phyloP scores from a whole-genome alignment of 2,797 vertebrate genomes.

The Apogon hyalosoma region DNA sequence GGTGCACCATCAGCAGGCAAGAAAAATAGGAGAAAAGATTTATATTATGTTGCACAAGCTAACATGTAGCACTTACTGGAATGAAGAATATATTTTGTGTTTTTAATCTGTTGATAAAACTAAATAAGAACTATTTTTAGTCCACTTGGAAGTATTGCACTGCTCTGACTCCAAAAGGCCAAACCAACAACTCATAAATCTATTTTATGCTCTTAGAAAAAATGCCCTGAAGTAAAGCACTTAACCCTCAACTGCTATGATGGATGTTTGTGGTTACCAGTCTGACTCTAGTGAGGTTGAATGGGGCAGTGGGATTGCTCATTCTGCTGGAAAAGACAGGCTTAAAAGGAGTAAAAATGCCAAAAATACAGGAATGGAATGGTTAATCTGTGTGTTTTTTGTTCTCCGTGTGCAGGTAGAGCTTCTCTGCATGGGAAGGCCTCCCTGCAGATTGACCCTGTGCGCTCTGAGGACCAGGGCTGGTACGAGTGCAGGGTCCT shows the following conservation, averaged over 20 bases:
- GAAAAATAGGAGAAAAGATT: not conserved
- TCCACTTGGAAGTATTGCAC: not conserved
- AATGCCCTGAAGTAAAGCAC: slow-evolving; percentile 20
- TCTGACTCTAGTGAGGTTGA: slow-evolving; percentile 8
- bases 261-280: slow-evolving; percentile 26
- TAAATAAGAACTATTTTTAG: slow-evolving; percentile 11
- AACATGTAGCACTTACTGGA: not conserved
- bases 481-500: slow-evolving; percentile 99
- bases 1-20: not conserved
- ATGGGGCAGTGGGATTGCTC: not conserved
- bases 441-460: slow-evolving; percentile 95
- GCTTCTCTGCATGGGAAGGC: slow-evolving; percentile 96
- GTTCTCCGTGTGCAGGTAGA: slow-evolving; percentile 84
- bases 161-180: slow-evolving; percentile 20
- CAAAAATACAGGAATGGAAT: not conserved
- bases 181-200: slow-evolving; percentile 8
- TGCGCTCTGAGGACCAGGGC: slow-evolving; percentile 98
- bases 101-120: slow-evolving; percentile 16
- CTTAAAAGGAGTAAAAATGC: slow-evolving; percentile 9
- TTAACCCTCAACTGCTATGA: slow-evolving; percentile 36
- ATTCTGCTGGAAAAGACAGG: slow-evolving; percentile 5
- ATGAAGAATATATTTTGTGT: slow-evolving; percentile 1
- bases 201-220: not conserved
- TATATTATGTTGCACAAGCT: not conserved
- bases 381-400: not conserved